Evolutionary conservation across 2,888 invertebrate species (phyloP), one percentile per base, ranked within the genome.

Genomic region (Apamea monoglypha): DNA sequence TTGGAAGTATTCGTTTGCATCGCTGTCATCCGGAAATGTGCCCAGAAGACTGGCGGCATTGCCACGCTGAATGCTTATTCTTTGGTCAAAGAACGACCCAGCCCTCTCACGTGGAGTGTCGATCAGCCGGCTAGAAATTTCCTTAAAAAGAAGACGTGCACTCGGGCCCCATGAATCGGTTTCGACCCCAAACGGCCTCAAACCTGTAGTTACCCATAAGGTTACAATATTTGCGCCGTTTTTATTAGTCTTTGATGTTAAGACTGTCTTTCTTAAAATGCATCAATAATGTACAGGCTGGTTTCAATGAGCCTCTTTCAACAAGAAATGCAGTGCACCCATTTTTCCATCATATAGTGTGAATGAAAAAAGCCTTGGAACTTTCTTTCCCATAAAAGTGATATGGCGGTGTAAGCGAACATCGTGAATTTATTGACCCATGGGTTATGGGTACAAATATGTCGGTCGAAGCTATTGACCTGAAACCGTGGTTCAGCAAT

Each of bases 381-480:
- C 77, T 73, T 84, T 87, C 76, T 77, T 77, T 77, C 36, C 74
- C 69, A 50, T 71, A 66, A 53, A 76, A 74, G 44, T 63, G 80
- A 63, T 59, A 71, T 75, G 50, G 72, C 47, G 56, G 36, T 77
- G 50, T 53, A 78, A 81, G 61, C 68, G 61, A 67, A 67, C 78
- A 66, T 67, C 47, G 10, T 44, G 68, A 59, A 85, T 77, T 59
- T 70, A 69, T 59, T 83, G 80, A 89, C 80, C 83, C 67, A 80
- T 77, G 72, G 79, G 61, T 68, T 77, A 80, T 84, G 59, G 74
- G 74, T 85, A 82, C 79, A 78, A 85, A 85, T 88, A 92, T 92
- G 91, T 91, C 91, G 90, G 91, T 86, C 92, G 89, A 86, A 91
- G 87, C 88, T 88, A 92, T 91, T 95, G 95, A 95, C 94, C 95